Base-by-base conservation (phyloP, 1,140 invertebrate genomes). In the Anastatus disparis region DNA sequence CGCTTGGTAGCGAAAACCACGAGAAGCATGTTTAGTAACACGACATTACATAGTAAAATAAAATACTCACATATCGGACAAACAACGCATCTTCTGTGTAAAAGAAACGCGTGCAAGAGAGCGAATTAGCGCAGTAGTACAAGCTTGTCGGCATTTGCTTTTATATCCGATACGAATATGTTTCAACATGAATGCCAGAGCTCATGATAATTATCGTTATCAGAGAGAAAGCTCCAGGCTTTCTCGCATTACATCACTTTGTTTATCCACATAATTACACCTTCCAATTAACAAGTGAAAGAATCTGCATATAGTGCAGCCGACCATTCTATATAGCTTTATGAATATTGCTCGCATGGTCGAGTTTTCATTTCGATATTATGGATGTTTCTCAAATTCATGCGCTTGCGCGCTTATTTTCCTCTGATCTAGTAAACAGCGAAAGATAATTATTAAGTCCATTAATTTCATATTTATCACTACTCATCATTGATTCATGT, bases 41-140 rank as follows among this genome's bases (percentile, higher is more conserved):
- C n/a, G n/a, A n/a, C n/a, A n/a, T n/a, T n/a, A n/a, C n/a, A n/a
- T n/a, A n/a, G n/a, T n/a, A n/a, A n/a, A n/a, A n/a, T n/a, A n/a
- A n/a, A n/a, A n/a, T n/a, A n/a, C n/a, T n/a, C 64, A 69, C 67
- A 52, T 62, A 55, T 48, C 55, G 38, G 69, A 15, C 42, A 15
- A 44, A 17, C 42, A 44, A 17, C 31, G 31, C 31, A 35, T 13
- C 42, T 13, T 13, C 12, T 46, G 42, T 46, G 42, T n/a, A 46
- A 46, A 8, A 46, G 13, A 46, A n/a, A 46, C n/a, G 42, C 3
- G 42, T 8, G n/a, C 6, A 15, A 44, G 42, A 44, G 42, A 44
- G 10, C 6, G 42, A 44, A 13, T 9, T 6, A 44, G 42, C n/a
- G n/a, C n/a, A n/a, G n/a, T n/a, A n/a, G n/a, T n/a, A n/a, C 7